Evolutionary conservation across 53 echinoderm and acorn worm species (phyloP).

Genomic region (Glandiceps talaboti): DNA sequence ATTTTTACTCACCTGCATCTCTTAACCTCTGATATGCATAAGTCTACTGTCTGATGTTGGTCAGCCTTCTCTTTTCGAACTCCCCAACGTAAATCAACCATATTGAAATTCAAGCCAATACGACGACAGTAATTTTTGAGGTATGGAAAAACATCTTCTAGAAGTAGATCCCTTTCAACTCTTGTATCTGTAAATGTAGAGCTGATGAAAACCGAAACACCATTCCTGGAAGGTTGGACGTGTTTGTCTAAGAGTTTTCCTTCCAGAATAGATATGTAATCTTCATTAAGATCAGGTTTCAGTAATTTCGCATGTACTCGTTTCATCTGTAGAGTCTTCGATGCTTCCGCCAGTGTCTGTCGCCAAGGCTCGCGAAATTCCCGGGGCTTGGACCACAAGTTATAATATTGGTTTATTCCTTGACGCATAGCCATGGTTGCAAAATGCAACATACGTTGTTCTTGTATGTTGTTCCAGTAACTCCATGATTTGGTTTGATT

Average conservation of each 20-base stretch:
- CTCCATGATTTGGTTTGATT: neutral
- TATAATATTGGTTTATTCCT: conserved; percentile 14
- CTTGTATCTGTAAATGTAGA: conserved; percentile 87
- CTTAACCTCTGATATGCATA: conserved; percentile 71
- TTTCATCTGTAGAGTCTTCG: conserved; percentile 22
- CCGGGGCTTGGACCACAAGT: conserved; percentile 37
- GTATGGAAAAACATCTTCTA: conserved; percentile 82
- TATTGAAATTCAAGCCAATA: conserved; percentile 73
- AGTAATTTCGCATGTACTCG: neutral
- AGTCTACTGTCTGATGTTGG: conserved; percentile 61
- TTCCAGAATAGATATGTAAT: conserved; percentile 35
- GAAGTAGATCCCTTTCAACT: conserved; percentile 59
- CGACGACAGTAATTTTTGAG: conserved; percentile 60
- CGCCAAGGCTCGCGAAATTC: conserved; percentile 60
- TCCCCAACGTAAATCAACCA: conserved; percentile 86
- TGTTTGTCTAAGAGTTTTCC: conserved; percentile 33
- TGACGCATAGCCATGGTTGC: conserved; percentile 53
- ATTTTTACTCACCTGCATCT: conserved; percentile 93
- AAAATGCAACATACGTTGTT: conserved; percentile 17
- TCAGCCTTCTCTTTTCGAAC: conserved; percentile 54
- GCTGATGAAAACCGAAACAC: conserved; percentile 86
- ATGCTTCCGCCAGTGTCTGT: conserved; percentile 39
- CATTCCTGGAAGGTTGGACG: conserved; percentile 24
- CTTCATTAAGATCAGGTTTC: conserved; percentile 25
- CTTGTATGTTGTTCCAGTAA: conserved; percentile 23